A percentile compares a stretch with the other conserved stretches of the same genome.
Evolutionary conservation across 2,888 invertebrate species (phyloP).

Genomic region (Elmis aenea): DNA sequence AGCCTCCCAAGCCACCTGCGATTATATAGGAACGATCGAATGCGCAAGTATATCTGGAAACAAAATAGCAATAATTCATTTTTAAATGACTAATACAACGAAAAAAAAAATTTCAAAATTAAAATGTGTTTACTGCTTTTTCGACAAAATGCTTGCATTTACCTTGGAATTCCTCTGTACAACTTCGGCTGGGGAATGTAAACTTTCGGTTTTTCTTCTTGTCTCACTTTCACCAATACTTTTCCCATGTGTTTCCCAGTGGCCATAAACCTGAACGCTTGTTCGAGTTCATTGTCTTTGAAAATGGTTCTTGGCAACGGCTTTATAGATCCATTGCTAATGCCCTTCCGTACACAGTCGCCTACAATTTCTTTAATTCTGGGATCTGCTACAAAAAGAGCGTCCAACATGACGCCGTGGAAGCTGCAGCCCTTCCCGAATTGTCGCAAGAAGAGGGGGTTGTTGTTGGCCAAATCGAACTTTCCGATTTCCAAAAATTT

Average conservation of each 20-base stretch:
- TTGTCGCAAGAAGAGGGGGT: conserved; percentile 56
- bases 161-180: conserved; percentile 25
- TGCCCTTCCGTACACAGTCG: conserved; percentile 48
- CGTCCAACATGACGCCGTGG: conserved; percentile 74
- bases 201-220: conserved; percentile 37
- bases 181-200: conserved; percentile 34
- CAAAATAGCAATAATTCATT: conserved; percentile 2
- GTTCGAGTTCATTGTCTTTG: conserved; percentile 59
- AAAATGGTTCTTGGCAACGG: conserved; percentile 66
- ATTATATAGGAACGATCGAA: conserved; percentile 56
- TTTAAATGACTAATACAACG: conserved; percentile 3
- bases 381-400: conserved; percentile 48
- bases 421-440: conserved; percentile 70
- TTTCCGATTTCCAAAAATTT: conserved; percentile 84
- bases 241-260: conserved; percentile 80
- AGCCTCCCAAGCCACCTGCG: conserved; percentile 83
- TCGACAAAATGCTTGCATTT: background rate
- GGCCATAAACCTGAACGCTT: conserved; percentile 63
- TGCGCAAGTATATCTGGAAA: conserved; percentile 51
- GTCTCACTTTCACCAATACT: conserved; percentile 45
- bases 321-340: conserved; percentile 59
- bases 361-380: conserved; percentile 50
- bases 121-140: background rate
- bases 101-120: background rate
- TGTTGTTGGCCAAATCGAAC: conserved; percentile 70